Conservation (phyloP, 2,113 vertebrate genomes). For the Colinus virginianus region DNA sequence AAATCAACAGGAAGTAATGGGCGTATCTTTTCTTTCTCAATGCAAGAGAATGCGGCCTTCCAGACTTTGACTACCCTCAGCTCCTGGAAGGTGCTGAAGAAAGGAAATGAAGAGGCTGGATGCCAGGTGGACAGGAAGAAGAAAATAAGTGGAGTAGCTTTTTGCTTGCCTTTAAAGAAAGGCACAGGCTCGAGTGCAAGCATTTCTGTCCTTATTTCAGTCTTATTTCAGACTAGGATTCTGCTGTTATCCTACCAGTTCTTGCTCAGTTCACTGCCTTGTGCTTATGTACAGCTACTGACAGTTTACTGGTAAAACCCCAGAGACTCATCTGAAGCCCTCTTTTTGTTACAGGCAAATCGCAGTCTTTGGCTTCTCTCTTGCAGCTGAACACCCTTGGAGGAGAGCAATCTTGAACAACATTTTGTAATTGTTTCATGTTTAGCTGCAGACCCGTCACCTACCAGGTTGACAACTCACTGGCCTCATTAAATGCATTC, state of each 20-base stretch:
- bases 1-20: background rate
- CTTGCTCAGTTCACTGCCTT: background rate
- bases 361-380: background rate
- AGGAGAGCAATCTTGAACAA: background rate
- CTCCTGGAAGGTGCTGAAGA: background rate
- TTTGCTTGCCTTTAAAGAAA: background rate
- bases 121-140: background rate
- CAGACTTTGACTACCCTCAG: background rate
- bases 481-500: constrained; percentile 1
- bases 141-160: background rate
- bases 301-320: background rate
- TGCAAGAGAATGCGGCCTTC: background rate
- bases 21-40: background rate
- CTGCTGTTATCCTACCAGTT: background rate
- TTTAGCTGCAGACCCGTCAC: background rate
- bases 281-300: background rate
- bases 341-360: background rate
- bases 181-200: background rate
- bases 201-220: background rate
- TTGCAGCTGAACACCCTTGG: background rate
- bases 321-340: background rate
- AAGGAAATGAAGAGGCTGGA: background rate
- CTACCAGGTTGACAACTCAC: background rate
- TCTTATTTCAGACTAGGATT: background rate
- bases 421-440: background rate